phyloP scores from a whole-genome alignment of 2,113 vertebrate species.

The Dicaeum eximium region DNA sequence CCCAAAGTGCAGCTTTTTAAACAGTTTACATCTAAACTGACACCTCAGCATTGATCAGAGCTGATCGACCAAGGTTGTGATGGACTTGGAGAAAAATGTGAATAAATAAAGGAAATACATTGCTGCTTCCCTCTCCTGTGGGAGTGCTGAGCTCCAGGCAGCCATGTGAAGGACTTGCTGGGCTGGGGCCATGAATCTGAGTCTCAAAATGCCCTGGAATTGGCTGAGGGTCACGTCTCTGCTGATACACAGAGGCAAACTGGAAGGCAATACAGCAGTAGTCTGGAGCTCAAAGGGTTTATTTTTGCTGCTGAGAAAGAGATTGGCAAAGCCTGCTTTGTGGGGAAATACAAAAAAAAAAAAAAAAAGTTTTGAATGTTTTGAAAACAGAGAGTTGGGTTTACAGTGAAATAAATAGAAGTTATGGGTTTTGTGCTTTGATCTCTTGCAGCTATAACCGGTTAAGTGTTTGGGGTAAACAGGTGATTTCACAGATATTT shows the following conservation, averaged over 20 bases:
- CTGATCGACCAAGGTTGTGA: neutral
- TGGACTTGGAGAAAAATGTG: neutral
- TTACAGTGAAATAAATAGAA: neutral
- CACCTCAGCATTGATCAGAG: constrained; percentile 5
- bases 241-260: neutral
- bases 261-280: neutral
- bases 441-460: neutral
- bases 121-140: neutral
- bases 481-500: neutral
- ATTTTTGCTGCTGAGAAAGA: neutral
- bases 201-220: neutral
- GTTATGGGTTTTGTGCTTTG: neutral
- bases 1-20: neutral
- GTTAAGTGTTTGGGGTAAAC: neutral
- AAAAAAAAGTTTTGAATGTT: neutral
- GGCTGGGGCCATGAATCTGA: neutral
- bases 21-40: neutral
- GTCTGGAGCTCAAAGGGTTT: neutral
- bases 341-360: neutral
- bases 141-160: neutral
- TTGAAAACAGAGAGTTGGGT: neutral
- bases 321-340: neutral
- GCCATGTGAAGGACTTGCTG: neutral
- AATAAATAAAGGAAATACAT: neutral
- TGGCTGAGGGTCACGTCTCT: neutral